Evolutionary conservation across 2,888 invertebrate genomes (phyloP).

Genomic region (Schrankia costaestrigalis): DNA sequence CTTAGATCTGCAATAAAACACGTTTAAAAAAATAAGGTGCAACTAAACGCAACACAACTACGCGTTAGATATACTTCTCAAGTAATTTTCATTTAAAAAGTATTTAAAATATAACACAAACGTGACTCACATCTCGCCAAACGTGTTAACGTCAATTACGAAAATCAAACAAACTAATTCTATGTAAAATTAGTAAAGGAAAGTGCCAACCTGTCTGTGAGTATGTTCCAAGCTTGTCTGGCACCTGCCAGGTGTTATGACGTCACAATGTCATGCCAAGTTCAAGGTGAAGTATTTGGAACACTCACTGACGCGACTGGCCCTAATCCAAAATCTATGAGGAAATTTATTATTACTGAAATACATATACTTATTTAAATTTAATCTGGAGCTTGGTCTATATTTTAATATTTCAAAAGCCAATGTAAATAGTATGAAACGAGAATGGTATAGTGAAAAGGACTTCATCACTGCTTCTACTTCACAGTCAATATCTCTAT

Average conservation of each 20-base stretch:
- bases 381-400: too few species aligned
- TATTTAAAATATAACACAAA: constrained; percentile 13
- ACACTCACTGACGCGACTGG: constrained; percentile 54
- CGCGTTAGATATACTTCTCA: too few species aligned
- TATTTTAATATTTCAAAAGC: too few species aligned
- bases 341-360: constrained; percentile 38
- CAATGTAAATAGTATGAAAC: too few species aligned
- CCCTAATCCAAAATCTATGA: constrained; percentile 53
- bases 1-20: too few species aligned
- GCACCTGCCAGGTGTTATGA: constrained; percentile 36
- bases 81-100: too few species aligned
- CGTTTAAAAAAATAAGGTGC: too few species aligned
- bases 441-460: too few species aligned
- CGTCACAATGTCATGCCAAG: constrained; percentile 52
- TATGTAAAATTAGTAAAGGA: constrained; percentile 16
- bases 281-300: constrained; percentile 63
- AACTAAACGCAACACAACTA: too few species aligned
- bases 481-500: too few species aligned
- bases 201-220: constrained; percentile 27
- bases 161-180: constrained; percentile 15
- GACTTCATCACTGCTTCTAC: too few species aligned
- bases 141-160: constrained; percentile 35
- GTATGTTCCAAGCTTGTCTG: constrained; percentile 15
- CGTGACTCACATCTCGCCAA: constrained; percentile 8
- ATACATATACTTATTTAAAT: too few species aligned